phyloP scores from a whole-genome alignment of 2,888 invertebrate genomes.

The Mongoloraphidia duomilia region DNA sequence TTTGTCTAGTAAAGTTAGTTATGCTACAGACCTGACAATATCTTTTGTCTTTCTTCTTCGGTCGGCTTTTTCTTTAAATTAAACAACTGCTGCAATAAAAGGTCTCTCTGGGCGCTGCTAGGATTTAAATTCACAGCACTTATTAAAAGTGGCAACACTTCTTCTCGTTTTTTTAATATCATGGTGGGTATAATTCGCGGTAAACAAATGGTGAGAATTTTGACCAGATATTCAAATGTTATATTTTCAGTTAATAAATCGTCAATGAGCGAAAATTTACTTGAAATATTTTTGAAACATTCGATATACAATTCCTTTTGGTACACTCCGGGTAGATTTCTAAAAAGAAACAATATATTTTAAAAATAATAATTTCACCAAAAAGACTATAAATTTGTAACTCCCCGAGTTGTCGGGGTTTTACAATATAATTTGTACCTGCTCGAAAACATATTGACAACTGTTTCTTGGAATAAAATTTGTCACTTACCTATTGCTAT shows the following conservation, averaged over 20 bases:
- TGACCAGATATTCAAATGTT: constrained; percentile 30
- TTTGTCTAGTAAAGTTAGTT: not conserved
- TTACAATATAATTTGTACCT: no score
- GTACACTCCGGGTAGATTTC: constrained; percentile 36
- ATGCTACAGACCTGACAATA: constrained; percentile 32
- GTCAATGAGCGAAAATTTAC: constrained; percentile 23
- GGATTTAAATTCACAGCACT: constrained; percentile 44
- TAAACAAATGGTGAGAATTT: constrained; percentile 38
- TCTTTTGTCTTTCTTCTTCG: constrained; percentile 44
- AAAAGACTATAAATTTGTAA: no score
- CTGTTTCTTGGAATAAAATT: no score
- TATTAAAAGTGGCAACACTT: constrained; percentile 49
- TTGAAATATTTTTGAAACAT: constrained; percentile 31
- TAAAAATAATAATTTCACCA: no score
- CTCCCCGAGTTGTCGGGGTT: no score
- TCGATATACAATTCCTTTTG: constrained; percentile 36
- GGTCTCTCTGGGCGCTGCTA: constrained; percentile 41
- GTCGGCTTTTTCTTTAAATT: constrained; percentile 57
- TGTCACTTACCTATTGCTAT: constrained; percentile 7
- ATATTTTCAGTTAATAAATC: constrained; percentile 26
- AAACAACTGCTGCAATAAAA: constrained; percentile 48
- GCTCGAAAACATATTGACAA: no score
- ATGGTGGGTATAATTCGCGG: constrained; percentile 53
- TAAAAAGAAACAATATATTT: constrained; percentile 18
- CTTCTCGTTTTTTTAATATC: constrained; percentile 51